Evolutionary conservation across 2,113 vertebrate species (phyloP), one percentile per base, ranked within the genome.

Genomic region (Chrysochloris asiatica): DNA sequence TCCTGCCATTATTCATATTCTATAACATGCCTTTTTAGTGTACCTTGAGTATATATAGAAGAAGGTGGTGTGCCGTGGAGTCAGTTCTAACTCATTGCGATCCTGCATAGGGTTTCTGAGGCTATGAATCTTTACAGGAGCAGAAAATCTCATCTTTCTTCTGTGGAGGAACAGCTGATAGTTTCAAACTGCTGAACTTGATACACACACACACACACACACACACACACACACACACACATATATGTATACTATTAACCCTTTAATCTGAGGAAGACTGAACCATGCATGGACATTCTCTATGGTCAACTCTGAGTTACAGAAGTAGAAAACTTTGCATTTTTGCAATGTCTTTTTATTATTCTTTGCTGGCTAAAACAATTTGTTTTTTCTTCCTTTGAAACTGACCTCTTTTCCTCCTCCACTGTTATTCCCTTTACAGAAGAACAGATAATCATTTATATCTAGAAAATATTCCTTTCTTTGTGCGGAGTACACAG

Each of bases 391-490:
- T 69, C 36, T 75, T 48, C 30, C 38, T 93, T 77, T 78, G 50
- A 89, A 89, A 54, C 47, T 61, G 45, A 80, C 22, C 45, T 93
- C 56, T 63, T 85, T 79, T 33, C n/a, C 19, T 65, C 38, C 54
- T 65, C 47, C 61, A 85, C 63, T 83, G 45, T 90, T 59, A 56
- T 14, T 88, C 75, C 13, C 41, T 83, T 93, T 85, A 88, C 21
- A 92, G 78, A 90, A 83, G 13, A 93, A 84, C 3, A 85, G 41
- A 45, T 47, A 78, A 76, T 45, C 80, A 78, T 92, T 86, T 84
- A 61, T 63, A 89, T 45, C 28, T 41, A 77, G 48, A 78, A 65
- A 88, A 47, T 33, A 89, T 79, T 80, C 45, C 48, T 91, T 89
- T 65, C 24, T 41, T 88, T 83, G 28, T 88, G 21, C 41, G 75